Evolutionary conservation across 2,797 vertebrate genomes (phyloP), one percentile per base, ranked within the genome.

Genomic region (Sebastolobus alascanus): DNA sequence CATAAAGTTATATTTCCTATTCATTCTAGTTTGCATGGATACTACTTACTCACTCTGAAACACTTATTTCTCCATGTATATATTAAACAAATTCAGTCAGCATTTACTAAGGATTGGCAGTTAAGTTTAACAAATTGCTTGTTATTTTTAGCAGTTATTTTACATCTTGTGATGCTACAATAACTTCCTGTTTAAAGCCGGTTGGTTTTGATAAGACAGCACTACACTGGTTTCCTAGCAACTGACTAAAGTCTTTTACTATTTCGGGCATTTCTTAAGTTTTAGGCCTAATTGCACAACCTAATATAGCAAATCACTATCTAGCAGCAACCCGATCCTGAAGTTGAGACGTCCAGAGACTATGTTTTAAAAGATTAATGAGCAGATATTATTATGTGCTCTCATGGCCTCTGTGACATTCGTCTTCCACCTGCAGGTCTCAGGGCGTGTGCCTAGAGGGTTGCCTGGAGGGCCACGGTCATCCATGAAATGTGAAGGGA

Each of bases 331-430:
- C 22, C 37, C 6, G 66, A 27, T 77, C 31, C 54, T 83, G 38
- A 69, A 87, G 79, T 22, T 27, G 20, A 68, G 12, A 84, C 4
- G 1, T 54, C 33, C 22, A 70, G 59, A 79, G 38, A 59, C 9
- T 7, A 31, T 64, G 38, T 75, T 78, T 87, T 80, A 38, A 82
- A 87, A 85, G 64, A 87, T 82, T 58, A 86, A 86, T 75, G 43
- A 82, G 64, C 33, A 58, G 46, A 71, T 74, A 85, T 85, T 0
- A 75, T 58, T 35, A 66, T 54, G n/a, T 46, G 25, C 61, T 52
- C 56, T 77, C 27, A 61, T 68, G 66, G 66, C 68, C 65, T 73
- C 58, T 43, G 18, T 88, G 84, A 84, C 80, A 90, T 89, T 86
- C 86, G 61, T 75, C 60, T 56, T 72, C 37, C 35, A 61, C 52